Base-by-base conservation (phyloP, 2,888 invertebrate genomes). In the Nomada fabriciana region DNA sequence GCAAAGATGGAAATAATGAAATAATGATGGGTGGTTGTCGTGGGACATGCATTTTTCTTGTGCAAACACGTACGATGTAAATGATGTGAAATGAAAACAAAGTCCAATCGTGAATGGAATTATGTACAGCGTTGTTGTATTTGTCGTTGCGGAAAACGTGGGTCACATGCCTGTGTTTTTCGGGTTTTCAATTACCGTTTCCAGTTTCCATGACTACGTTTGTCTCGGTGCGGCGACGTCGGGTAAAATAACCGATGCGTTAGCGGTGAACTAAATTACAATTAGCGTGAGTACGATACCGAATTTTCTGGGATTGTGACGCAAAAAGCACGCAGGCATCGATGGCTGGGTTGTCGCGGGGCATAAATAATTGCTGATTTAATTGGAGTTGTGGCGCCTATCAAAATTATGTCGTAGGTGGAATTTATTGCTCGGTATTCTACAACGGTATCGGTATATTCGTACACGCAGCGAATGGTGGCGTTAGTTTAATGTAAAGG, bases 311-410 rank as follows among this genome's bases (percentile, higher is more conserved):
- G 15, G 42, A 60, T 7, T 13, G 18, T 52, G n/a, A n/a, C n/a
- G n/a, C n/a, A 42, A 18, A 53, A 55, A 42, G 29, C n/a, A 23
- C 13, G 53, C 9, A 23, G n/a, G 36, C 61, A 74, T 68, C 77
- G 75, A 77, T 74, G 67, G 36, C 59, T 67, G 43, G 47, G 29
- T 43, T 23, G 29, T 3, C 53, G 67, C 53, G 61, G 43, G 20
- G 74, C 59, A 67, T 60, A 77, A 78, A 74, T 78, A 78, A 67
- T 78, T 60, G 67, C 47, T 61, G 67, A 74, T 55, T 74, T 78
- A 74, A 78, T 74, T 78, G 61, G 67, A 36, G 13, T 43, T 18
- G 50, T 29, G 59, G 50, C 47, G 67, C 67, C 43, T 61, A 61
- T 74, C 75, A 67, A 74, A 78, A 78, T 67, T 78, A 74, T 61